These are phyloP conservation scores for Rallus limicola DNA, from an alignment of 2,113 vertebrate species.

Conservation along the genomic window DNA sequence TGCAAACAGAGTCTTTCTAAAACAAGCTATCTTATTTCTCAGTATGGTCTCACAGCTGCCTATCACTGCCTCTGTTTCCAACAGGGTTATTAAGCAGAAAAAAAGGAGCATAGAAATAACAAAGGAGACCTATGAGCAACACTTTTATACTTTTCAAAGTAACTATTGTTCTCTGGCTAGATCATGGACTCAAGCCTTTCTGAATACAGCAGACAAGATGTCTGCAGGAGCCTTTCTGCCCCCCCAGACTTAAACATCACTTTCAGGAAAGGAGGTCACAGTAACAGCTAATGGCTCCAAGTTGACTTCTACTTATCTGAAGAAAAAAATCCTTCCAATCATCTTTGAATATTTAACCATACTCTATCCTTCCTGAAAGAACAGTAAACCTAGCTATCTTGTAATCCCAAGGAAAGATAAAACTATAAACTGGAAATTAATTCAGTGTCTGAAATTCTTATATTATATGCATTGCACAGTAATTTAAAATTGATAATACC, in stretches of 20 bases:
- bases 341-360: not conserved
- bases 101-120: not conserved
- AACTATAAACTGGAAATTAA: not conserved
- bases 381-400: not conserved
- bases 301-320: not conserved
- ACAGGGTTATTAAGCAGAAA: not conserved
- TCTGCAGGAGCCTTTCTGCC: not conserved
- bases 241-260: not conserved
- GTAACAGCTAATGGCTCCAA: not conserved
- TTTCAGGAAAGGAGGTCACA: not conserved
- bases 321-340: not conserved
- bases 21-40: not conserved
- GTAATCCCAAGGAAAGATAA: not conserved
- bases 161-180: not conserved
- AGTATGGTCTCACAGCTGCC: not conserved
- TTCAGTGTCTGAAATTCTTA: not conserved
- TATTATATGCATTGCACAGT: not conserved
- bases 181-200: not conserved
- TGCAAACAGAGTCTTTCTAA: not conserved
- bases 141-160: not conserved
- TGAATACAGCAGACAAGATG: not conserved
- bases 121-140: not conserved
- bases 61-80: not conserved
- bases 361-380: not conserved
- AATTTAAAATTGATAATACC: not conserved